These are phyloP conservation scores for Argyresthia albistria DNA, from an alignment of 2,888 invertebrate species.

Conservation along the genomic window DNA sequence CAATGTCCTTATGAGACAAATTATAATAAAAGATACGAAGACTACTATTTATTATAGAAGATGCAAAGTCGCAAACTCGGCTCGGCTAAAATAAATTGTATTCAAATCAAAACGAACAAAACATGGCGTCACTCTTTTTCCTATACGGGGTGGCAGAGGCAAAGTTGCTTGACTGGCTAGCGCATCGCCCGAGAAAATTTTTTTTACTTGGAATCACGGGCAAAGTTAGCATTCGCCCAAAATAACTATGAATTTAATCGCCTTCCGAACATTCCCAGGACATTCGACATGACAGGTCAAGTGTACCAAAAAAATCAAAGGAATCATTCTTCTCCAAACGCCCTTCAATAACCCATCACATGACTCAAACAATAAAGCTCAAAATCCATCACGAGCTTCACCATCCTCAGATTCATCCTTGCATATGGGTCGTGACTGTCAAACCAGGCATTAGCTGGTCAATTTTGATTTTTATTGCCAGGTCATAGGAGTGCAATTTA, in stretches of 20 bases:
- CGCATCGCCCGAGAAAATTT: not conserved
- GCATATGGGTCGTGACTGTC: constrained; percentile 57
- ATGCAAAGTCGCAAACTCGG: too few relatives aligned
- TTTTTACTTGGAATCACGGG: too few relatives aligned
- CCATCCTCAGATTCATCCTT: constrained; percentile 55
- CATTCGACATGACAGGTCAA: constrained; percentile 61
- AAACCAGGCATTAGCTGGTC: constrained; percentile 17
- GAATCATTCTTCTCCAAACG: constrained; percentile 35
- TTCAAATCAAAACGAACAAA: too few relatives aligned
- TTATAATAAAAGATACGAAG: too few relatives aligned
- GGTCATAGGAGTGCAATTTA: constrained; percentile 14
- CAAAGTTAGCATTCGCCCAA: not conserved
- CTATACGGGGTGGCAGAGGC: not conserved
- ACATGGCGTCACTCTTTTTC: too few relatives aligned
- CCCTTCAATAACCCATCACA: constrained; percentile 2
- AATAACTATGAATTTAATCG: constrained; percentile 26
- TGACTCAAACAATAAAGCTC: too few relatives aligned
- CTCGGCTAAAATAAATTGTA: too few relatives aligned
- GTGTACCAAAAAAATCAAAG: constrained; percentile 56
- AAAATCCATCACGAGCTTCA: constrained; percentile 12
- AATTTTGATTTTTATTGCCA: constrained; percentile 18
- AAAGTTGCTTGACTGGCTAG: not conserved
- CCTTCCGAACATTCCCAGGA: constrained; percentile 58
- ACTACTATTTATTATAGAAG: too few relatives aligned
- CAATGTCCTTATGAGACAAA: too few relatives aligned